Evolutionary conservation across 2,888 invertebrate species (phyloP).

Genomic region (Drosophila emarginata): DNA sequence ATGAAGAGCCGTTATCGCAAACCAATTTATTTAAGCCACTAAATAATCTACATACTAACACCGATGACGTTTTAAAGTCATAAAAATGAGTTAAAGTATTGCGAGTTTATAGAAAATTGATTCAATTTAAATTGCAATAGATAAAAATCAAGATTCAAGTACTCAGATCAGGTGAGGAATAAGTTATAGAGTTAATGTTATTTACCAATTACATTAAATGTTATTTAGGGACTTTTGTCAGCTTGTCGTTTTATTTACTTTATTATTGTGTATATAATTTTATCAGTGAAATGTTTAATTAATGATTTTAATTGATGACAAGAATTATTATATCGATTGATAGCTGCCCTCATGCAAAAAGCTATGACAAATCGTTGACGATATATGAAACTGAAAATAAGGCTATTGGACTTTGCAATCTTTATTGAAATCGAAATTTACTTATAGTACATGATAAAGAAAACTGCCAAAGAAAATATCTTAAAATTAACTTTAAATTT

Average conservation of each 20-base stretch:
- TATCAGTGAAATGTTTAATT: constrained; percentile 39
- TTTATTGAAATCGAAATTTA: constrained; percentile 24
- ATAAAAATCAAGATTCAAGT: not conserved
- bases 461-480: not conserved
- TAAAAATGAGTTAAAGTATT: not conserved
- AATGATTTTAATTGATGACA: constrained; percentile 48
- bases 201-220: not conserved
- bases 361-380: constrained; percentile 55
- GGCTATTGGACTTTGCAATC: constrained; percentile 54
- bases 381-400: constrained; percentile 20
- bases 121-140: constrained; percentile 2
- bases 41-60: constrained; percentile 42
- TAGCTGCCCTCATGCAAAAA: not conserved
- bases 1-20: constrained; percentile 48
- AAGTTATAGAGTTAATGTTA: not conserved
- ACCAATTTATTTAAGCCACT: constrained; percentile 43
- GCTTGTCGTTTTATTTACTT: constrained; percentile 11
- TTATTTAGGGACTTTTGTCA: not conserved
- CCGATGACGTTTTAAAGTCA: constrained; percentile 25
- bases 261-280: constrained; percentile 1
- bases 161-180: not conserved
- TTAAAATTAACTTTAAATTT: constrained; percentile 1
- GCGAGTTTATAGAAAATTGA: constrained; percentile 7
- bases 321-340: constrained; percentile 23
- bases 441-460: not conserved